Evolutionary conservation across 2,797 vertebrate genomes (phyloP).

Genomic region (Eutrigla gurnardus): DNA sequence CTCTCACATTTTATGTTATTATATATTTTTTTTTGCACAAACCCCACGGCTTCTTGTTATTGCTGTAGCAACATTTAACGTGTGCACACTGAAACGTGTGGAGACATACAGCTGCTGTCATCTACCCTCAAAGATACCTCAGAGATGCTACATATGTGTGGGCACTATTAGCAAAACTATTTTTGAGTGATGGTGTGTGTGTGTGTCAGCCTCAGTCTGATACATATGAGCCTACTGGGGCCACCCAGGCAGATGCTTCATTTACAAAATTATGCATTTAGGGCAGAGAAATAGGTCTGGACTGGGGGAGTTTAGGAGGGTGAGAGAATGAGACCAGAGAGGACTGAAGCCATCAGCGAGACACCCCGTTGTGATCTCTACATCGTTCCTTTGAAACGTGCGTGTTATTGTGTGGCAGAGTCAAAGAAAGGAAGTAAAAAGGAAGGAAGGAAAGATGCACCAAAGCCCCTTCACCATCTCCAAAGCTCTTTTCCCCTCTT

Average conservation of each 20-base stretch:
- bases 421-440: constrained; percentile 5
- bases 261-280: constrained; percentile 81
- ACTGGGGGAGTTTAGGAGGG: constrained; percentile 59
- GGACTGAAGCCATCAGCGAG: constrained; percentile 51
- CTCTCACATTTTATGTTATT: constrained; percentile 19
- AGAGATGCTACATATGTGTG: constrained; percentile 34
- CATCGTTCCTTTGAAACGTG: constrained; percentile 32
- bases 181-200: constrained; percentile 48
- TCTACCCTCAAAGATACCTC: constrained; percentile 6
- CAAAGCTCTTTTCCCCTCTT: constrained; percentile 19
- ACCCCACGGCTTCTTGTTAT: neutral
- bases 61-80: neutral
- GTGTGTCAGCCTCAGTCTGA: constrained; percentile 49
- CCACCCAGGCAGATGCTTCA: constrained; percentile 78
- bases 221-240: constrained; percentile 66
- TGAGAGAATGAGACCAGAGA: constrained; percentile 66
- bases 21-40: constrained; percentile 3
- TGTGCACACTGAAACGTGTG: neutral
- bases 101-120: neutral
- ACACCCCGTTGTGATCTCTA: constrained; percentile 26
- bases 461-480: constrained; percentile 20
- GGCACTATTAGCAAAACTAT: constrained; percentile 46
- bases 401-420: constrained; percentile 12
- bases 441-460: constrained; percentile 4
- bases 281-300: constrained; percentile 78